Evolutionary conservation across 2,888 invertebrate genomes (phyloP), one percentile per base, ranked within the genome.

Genomic region (Mimas tiliae): DNA sequence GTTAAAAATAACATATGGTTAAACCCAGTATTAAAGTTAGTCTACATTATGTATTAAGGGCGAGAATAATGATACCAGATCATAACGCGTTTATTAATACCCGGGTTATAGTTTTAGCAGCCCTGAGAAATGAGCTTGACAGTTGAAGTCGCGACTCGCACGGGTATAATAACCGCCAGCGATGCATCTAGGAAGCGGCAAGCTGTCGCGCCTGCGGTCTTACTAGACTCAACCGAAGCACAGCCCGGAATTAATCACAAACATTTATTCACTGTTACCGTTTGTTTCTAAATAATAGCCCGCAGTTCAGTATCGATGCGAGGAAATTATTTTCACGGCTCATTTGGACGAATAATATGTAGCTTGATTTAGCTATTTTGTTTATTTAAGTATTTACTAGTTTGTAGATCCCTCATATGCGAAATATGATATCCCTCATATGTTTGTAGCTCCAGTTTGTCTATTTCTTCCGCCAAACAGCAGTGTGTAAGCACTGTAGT

Each of bases 101-200:
- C 38, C 3, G 42, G 50, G 9, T 14, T 14, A 45, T 14, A 45
- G 45, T 45, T 45, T 45, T 58, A 58, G 67, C 75, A 79, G 70
- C 74, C 75, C 77, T 80, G 73, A 72, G 74, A 74, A 76, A 73
- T 72, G 74, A 77, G 76, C 75, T 75, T 77, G 82, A 81, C 78
- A 76, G 77, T 73, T 73, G 65, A 58, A 62, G 64, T 71, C 69
- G 69, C 66, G 68, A 65, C 72, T 71, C 69, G 69, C 66, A 68
- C 65, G 72, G 72, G 78, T 76, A 78, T 77, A 81, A 79, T 81
- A 82, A 82, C 81, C 74, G 74, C 74, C 74, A 72, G 78, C 74
- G 71, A 65, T 77, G 81, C 87, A 85, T 88, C 87, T 82, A 89
- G 89, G 89, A 89, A 89, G 88, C 84, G 83, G 78, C 76, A 80